Percentiles rank a stretch among this genome's conserved stretches.
These are phyloP conservation scores for Nowickia ferox DNA, from an alignment of 2,888 invertebrate species.

Conservation along the genomic window DNA sequence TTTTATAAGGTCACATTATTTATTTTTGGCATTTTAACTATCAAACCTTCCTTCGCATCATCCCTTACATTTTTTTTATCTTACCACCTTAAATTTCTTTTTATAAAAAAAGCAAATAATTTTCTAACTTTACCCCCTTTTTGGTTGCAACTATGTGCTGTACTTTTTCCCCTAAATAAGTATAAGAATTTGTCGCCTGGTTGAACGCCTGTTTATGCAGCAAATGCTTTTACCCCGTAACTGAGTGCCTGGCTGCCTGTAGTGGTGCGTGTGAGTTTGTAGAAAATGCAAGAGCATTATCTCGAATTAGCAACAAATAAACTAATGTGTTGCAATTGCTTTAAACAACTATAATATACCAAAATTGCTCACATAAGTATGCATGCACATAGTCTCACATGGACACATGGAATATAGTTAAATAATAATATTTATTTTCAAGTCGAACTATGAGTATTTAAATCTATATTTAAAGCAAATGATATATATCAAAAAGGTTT, in stretches of 20 bases:
- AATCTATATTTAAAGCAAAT: constrained; percentile 36
- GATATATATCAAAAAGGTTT: constrained; percentile 34
- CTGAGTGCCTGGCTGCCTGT: constrained; percentile 23
- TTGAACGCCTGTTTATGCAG: constrained; percentile 56
- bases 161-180: constrained; percentile 35
- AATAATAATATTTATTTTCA: constrained; percentile 24
- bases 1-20: no score
- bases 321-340: constrained; percentile 72
- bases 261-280: constrained; percentile 59
- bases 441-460: constrained; percentile 24
- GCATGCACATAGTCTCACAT: constrained; percentile 2
- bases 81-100: background rate
- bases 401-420: constrained; percentile 26
- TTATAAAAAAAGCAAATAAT: background rate
- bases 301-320: constrained; percentile 73
- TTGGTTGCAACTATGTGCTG: constrained; percentile 5
- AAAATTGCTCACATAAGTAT: constrained; percentile 41
- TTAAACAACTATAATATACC: constrained; percentile 68
- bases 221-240: constrained; percentile 45
- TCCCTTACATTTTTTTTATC: no score
- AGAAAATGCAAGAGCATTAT: constrained; percentile 71
- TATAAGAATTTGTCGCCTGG: constrained; percentile 63
- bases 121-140: background rate
- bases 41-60: no score
- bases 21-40: no score